Conservation (phyloP, 1,140 invertebrate species). For the Brachionus rotundiformis region DNA sequence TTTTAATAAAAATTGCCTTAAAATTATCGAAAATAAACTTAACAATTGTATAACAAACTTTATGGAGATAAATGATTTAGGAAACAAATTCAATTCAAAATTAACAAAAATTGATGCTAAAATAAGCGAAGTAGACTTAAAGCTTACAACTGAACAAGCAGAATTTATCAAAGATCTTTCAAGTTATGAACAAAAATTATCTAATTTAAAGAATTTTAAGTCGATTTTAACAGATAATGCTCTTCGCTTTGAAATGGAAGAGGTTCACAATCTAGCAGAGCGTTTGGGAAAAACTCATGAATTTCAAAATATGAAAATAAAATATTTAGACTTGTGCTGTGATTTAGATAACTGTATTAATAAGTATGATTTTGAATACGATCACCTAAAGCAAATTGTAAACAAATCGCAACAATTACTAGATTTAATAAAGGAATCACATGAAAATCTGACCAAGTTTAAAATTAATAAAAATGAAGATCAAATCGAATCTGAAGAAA, state of each 20-base stretch:
- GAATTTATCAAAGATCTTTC: background rate
- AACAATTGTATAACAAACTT: background rate
- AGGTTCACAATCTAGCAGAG: background rate
- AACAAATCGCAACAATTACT: slow-evolving; percentile 15
- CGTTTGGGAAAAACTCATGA: background rate
- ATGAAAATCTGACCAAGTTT: background rate
- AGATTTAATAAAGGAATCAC: background rate
- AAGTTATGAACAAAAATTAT: background rate
- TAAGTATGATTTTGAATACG: background rate
- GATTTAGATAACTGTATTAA: slow-evolving; percentile 4
- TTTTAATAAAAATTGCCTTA: background rate
- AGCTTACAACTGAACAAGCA: background rate
- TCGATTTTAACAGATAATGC: background rate
- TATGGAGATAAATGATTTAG: background rate
- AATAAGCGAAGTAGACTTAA: background rate
- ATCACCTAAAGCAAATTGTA: slow-evolving; percentile 15
- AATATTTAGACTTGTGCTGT: background rate
- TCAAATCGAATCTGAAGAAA: background rate
- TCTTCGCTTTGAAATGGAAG: background rate
- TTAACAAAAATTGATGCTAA: background rate
- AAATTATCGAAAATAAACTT: background rate
- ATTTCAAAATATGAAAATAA: background rate
- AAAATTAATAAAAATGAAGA: background rate
- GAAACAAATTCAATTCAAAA: background rate
- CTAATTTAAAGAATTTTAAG: background rate